These are phyloP conservation scores for Edolisoma coerulescens DNA, from an alignment of 2,113 vertebrate genomes.

Conservation along the genomic window DNA sequence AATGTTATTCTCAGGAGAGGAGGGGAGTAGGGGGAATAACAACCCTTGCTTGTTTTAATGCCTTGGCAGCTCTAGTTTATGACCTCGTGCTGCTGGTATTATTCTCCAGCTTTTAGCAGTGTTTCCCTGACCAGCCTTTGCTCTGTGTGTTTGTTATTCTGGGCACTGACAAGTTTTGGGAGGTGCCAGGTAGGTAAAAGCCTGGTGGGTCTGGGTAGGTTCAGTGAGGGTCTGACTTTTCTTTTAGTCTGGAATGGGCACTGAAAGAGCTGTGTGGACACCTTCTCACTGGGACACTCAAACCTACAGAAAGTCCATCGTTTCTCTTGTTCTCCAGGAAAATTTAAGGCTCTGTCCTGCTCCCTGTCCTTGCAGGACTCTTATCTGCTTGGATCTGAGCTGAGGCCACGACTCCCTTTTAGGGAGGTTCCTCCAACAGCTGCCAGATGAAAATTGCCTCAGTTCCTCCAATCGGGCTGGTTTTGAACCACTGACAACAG, in stretches of 20 bases:
- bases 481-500: constrained; percentile 7
- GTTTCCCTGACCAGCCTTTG: background rate
- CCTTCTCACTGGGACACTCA: background rate
- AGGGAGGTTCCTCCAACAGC: constrained; percentile 12
- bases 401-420: background rate
- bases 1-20: background rate
- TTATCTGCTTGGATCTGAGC: constrained; percentile 24
- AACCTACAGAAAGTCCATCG: background rate
- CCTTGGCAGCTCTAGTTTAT: constrained; percentile 11
- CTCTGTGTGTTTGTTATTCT: background rate
- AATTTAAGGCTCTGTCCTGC: background rate
- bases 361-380: background rate
- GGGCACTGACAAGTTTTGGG: background rate
- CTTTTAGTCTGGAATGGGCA: rapidly evolving
- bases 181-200: background rate
- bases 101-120: background rate
- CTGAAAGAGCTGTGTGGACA: background rate
- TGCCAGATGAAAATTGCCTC: constrained; percentile 21
- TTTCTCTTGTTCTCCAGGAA: background rate
- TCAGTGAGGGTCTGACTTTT: background rate
- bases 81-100: background rate
- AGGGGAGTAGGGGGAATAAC: background rate
- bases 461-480: background rate
- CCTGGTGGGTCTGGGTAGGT: background rate
- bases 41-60: background rate